Evolutionary conservation across 1,140 invertebrate genomes (phyloP), one percentile per base, ranked within the genome.

Genomic region (Calephelis nemesis): DNA sequence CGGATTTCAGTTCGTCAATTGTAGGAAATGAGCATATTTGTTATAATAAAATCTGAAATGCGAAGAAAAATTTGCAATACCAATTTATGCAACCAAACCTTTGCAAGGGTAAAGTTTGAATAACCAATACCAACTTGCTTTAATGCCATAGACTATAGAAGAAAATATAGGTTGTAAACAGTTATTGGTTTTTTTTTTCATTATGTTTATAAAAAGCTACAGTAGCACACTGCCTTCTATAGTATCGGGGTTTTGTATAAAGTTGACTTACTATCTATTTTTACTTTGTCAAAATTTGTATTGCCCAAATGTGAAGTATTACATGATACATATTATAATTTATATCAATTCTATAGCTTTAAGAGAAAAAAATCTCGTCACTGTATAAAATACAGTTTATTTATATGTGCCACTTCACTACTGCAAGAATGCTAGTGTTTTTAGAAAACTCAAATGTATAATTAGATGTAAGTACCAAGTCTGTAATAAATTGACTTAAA

Each of bases 311-410:
- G 63, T 58, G 62, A 77, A 84, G 82, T 90, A 90, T 90, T 90
- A 85, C 81, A 84, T 69, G 79, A 86, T 88, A 86, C 84, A 88
- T 80, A 76, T 76, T 79, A 78, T 84, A 85, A 85, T 81, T 84
- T 86, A 86, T 86, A 88, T 87, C 86, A 84, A 83, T 76, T 74
- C 71, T 81, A 79, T 85, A 90, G 86, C 84, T 86, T 90, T 90
- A 90, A 88, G 84, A 74, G 75, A 81, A 70, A 77, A 74, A 65
- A 77, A 81, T 86, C 82, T 82, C 84, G 78, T 79, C 71, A 77
- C 85, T 86, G 86, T 90, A 90, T 90, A 10, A 82, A 83, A 90
- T 90, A 87, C 87, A 83, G 87, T 83, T 69, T 68, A 71, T 74
- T 75, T 74, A 78, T 74, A 81, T 69, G 85, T 88, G 87, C 87